Base-by-base conservation (phyloP, 2,888 invertebrate genomes). In the Drosophila subquinaria region DNA sequence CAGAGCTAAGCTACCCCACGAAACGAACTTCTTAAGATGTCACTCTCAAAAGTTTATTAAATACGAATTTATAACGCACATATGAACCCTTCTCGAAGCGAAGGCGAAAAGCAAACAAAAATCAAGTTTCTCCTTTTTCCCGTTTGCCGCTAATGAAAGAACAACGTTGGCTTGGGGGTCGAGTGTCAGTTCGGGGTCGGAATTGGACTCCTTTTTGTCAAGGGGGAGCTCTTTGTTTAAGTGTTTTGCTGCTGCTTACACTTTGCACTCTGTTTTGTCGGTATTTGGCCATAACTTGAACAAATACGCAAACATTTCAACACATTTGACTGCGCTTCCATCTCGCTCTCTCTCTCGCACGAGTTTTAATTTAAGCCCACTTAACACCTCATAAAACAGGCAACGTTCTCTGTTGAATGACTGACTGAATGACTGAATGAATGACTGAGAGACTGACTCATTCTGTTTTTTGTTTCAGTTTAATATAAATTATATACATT, bases 331-430 rank as follows among this genome's bases (percentile, higher is more conserved):
- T 23, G 27, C 48, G 52, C 55, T 51, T 9, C 40, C 20, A 15
- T 11, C 27, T 23, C 42, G 13, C 5, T 11, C 30, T 42, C 23
- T 17, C 27, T 15, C 9, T 50, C 13, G 45, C 50, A 64, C 68
- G 79, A 85, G 69, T 88, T 90, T 89, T 89, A 90, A 90, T 90
- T 89, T 88, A 83, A 88, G 79, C 90, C 82, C 90, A 90, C 90
- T 90, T 90, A 90, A 85, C 91, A 90, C 91, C 82, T 85, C 86
- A 89, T 85, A 85, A 85, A 85, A 82, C 89, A 80, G 82, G 66
- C 83, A 64, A 68, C 89, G 69, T 88, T 86, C 69, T 56, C 62
- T 55, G 72, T 17, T 76, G 82, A 86, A 66, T 83, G 70, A 57
- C 40, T 69, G 69, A 67, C 52, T 66, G 72, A 65, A 13, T 59